A percentile compares a stretch with the other conserved stretches of the same genome.
phyloP scores from a whole-genome alignment of 2,888 invertebrate genomes.

The Sisyra nigra region DNA sequence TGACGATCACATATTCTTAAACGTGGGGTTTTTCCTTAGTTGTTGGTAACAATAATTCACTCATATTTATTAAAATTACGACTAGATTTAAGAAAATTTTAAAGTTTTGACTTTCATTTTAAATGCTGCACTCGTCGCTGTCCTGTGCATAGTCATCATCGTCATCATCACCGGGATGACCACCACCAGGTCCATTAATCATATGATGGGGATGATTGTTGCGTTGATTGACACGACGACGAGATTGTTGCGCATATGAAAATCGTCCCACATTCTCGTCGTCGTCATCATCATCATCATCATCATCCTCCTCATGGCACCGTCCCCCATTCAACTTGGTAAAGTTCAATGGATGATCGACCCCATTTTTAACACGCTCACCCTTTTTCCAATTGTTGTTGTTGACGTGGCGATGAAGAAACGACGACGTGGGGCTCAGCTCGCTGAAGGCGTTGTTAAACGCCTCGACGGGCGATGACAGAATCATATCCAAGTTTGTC shows the following conservation, averaged over 20 bases:
- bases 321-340: not conserved
- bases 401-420: constrained; percentile 16
- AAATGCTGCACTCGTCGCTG: constrained; percentile 48
- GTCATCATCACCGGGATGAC: constrained; percentile 23
- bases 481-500: constrained; percentile 46
- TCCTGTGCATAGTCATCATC: constrained; percentile 37
- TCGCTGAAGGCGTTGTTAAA: constrained; percentile 12
- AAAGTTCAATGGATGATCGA: not conserved
- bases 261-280: constrained; percentile 26
- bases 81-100: too few species aligned
- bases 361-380: too few species aligned
- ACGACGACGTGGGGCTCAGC: constrained; percentile 15
- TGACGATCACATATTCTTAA: too few species aligned
- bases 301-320: not conserved
- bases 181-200: constrained; percentile 26
- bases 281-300: constrained; percentile 3
- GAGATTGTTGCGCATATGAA: too few species aligned
- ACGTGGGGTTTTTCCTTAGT: too few species aligned
- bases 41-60: too few species aligned
- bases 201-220: constrained; percentile 22
- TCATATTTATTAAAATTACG: too few species aligned
- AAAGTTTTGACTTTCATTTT: constrained; percentile 10
- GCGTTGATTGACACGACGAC: constrained; percentile 15
- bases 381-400: too few species aligned
- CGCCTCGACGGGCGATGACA: constrained; percentile 23